phyloP scores from a whole-genome alignment of 2,797 vertebrate genomes.

The Holocentrus rufus region DNA sequence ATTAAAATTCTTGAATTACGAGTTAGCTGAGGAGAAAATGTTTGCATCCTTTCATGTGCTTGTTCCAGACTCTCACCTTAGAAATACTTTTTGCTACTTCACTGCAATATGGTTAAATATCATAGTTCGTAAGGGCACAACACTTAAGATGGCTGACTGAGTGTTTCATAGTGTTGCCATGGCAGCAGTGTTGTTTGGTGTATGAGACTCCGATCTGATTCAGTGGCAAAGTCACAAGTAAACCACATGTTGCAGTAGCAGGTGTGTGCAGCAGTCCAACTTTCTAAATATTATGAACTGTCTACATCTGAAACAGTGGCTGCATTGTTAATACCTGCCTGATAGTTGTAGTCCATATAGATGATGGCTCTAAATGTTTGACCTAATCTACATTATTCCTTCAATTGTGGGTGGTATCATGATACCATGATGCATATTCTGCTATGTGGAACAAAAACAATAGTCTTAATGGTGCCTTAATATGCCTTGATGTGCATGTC shows the following conservation, averaged over 20 bases:
- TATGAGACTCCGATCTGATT: slow-evolving; percentile 17
- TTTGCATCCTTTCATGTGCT: too few species aligned
- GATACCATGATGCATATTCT: background rate
- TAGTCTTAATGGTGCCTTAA: too few species aligned
- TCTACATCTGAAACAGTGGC: slow-evolving; percentile 12
- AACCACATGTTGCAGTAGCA: too few species aligned
- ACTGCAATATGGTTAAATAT: background rate
- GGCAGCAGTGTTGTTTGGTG: slow-evolving; percentile 16
- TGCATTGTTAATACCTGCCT: too few species aligned
- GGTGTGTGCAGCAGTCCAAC: background rate
- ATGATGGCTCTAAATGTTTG: too few species aligned
- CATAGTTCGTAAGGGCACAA: background rate
- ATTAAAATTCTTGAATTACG: background rate
- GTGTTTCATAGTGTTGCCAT: slow-evolving; percentile 32
- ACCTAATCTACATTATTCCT: too few species aligned
- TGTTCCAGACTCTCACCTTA: background rate
- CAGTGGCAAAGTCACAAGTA: background rate
- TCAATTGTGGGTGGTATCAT: background rate
- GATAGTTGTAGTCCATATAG: too few species aligned
- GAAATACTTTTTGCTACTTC: background rate
- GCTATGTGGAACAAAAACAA: background rate
- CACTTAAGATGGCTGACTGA: background rate
- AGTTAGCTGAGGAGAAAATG: too few species aligned
- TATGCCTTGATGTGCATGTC: too few species aligned
- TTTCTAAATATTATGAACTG: background rate